A percentile compares a stretch with the other conserved stretches of the same genome.
phyloP scores from a whole-genome alignment of 2,888 invertebrate genomes.

The Blastobasis adustella region DNA sequence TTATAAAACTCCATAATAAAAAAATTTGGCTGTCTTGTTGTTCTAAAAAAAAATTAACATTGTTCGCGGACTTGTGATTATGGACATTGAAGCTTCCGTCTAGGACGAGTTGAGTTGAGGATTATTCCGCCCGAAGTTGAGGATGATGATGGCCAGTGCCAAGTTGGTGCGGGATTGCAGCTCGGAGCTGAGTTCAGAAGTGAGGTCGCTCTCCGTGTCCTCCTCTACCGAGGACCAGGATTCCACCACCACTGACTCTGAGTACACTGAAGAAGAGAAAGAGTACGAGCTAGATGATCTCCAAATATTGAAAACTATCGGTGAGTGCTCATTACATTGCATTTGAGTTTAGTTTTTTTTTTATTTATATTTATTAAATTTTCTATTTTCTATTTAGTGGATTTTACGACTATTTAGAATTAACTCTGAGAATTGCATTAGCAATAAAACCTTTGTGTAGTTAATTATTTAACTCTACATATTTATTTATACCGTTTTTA shows the following conservation, averaged over 20 bases:
- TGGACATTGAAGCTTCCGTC: conserved; percentile 12
- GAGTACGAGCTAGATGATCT: conserved; percentile 85
- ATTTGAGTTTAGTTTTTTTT: too few relatives aligned
- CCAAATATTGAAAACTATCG: conserved; percentile 90
- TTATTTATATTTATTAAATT: background rate
- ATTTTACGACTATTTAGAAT: background rate
- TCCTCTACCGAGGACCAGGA: conserved; percentile 74
- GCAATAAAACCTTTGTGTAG: too few relatives aligned
- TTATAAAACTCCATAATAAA: too few relatives aligned
- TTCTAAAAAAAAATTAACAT: background rate
- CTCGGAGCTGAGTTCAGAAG: conserved; percentile 66
- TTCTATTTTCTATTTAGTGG: background rate
- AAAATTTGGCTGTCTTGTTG: too few relatives aligned
- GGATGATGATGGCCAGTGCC: conserved; percentile 74
- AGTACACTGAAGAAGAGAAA: conserved; percentile 75
- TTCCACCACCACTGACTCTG: conserved; percentile 71
- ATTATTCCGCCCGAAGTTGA: conserved; percentile 15
- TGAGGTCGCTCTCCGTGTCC: conserved; percentile 64
- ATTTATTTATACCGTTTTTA: too few relatives aligned
- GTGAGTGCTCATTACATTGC: conserved; percentile 69
- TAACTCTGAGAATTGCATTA: too few relatives aligned
- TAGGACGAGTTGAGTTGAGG: conserved; percentile 3
- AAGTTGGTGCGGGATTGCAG: conserved; percentile 71
- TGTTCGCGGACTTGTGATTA: conserved; percentile 1
- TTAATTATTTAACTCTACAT: too few relatives aligned